Percentiles rank a stretch among this genome's conserved stretches.
These are phyloP conservation scores for Ruditapes philippinarum DNA, from an alignment of 1,140 invertebrate genomes.

Conservation along the genomic window DNA sequence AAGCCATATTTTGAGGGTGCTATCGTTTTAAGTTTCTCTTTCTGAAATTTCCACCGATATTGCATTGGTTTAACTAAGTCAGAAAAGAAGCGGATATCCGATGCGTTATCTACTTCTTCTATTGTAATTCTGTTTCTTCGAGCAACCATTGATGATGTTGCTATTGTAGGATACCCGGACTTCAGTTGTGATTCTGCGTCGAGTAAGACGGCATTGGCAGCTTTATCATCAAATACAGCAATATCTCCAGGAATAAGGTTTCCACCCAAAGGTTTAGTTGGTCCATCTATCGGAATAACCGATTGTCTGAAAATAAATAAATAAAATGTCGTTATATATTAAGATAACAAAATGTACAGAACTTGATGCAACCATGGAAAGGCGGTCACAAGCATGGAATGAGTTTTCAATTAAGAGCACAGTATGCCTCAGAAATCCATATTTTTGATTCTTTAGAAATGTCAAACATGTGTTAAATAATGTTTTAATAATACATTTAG, in stretches of 20 bases:
- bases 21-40: conserved; percentile 69
- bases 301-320: conserved; percentile 56
- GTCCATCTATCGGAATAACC: conserved; percentile 57
- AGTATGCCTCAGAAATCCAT: too few species aligned
- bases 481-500: too few species aligned
- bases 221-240: conserved; percentile 51
- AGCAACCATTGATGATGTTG: conserved; percentile 51
- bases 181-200: conserved; percentile 53
- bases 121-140: background rate
- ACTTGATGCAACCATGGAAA: too few species aligned
- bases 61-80: conserved; percentile 76
- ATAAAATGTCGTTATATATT: too few species aligned
- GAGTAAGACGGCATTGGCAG: conserved; percentile 47
- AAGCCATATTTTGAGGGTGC: conserved; percentile 75
- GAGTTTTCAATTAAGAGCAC: too few species aligned
- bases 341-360: too few species aligned
- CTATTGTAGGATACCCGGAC: conserved; percentile 57
- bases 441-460: too few species aligned
- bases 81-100: conserved; percentile 72
- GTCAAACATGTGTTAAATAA: too few species aligned
- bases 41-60: conserved; percentile 69
- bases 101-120: conserved; percentile 35
- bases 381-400: too few species aligned
- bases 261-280: conserved; percentile 9
- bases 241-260: conserved; percentile 22